Evolutionary conservation across 2,113 vertebrate species (phyloP), one percentile per base, ranked within the genome.

Genomic region (Hucho hucho): DNA sequence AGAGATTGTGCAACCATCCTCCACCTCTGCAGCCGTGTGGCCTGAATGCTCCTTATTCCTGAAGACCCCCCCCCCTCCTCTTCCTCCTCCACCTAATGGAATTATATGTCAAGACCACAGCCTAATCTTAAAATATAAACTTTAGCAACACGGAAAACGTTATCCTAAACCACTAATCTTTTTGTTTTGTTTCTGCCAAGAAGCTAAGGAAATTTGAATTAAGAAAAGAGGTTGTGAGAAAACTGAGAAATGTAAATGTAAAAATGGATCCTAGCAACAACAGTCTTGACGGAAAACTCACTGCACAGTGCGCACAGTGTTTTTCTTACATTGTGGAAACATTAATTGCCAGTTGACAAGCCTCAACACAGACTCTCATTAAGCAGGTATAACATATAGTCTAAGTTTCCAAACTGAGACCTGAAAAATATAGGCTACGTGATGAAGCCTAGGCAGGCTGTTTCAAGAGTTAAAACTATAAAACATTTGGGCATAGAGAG

Each of bases 301-400:
- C 18, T 9, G 69, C 66, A 64, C n/a, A 63, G 63, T 13, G 47
- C 37, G 18, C 68, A 75, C 64, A 72, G 66, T 70, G 67, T 79
- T 81, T 81, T 76, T 84, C 75, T 78, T 83, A 75, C 66, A 81
- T 78, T 81, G 75, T 83, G 80, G 80, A 84, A 86, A 89, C 75
- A 86, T 84, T 76, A 76, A 83, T 77, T 78, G 67, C 78, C 47
- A 75, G 69, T 26, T 79, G 81, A 88, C 85, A 85, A 84, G 81
- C 68, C 87, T 68, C 58, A 46, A 87, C 79, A 84, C 74, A 86
- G 70, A 81, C 80, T 76, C 77, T 76, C 75, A 77, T 74, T 77
- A 75, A 79, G 75, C 71, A 83, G 75, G 81, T 81, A 76, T 5
- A 75, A 72, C 78, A 81, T 76, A 89, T 22, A 47, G 46, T 74